Evolutionary conservation across 2,113 vertebrate species (phyloP), one percentile per base, ranked within the genome.

Genomic region (Scomber scombrus): DNA sequence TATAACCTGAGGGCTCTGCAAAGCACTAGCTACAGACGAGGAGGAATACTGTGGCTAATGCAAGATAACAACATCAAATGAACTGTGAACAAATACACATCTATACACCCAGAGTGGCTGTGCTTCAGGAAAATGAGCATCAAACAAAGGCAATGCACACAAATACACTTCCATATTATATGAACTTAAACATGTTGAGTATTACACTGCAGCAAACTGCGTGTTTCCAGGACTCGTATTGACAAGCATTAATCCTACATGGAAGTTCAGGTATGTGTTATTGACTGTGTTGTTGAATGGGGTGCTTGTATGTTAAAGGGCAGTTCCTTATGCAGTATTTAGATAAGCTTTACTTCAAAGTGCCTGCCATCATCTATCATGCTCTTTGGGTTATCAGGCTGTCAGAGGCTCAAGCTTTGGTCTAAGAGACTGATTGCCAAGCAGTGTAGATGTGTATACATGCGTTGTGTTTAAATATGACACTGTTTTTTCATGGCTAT

Each of bases 21-120:
- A 52, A 82, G 82, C 74, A 71, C 65, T 51, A 79, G 84, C 79
- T 82, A 63, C 85, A 90, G 86, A 91, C 52, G 61, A 88, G 75
- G 65, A 91, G 80, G 79, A 91, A 88, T 74, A 71, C 82, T 90
- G 84, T 91, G 89, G 85, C 90, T 90, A 92, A 93, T 92, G 88
- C 73, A 51, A 91, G 89, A 92, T 93, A 92, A 93, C 89, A 85
- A 85, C 93, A 91, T 93, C 89, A 93, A 93, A 93, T 91, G 87
- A 91, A 85, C 82, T 90, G 90, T 89, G 90, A 86, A 91, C 77
- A 84, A 85, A 83, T 68, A 75, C 85, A 88, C 78, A 83, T 86
- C 78, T 72, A 81, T 19, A 67, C 21, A 85, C 73, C 71, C 72
- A 54, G 7, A 83, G 68, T 51, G 19, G 52, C 71, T 85, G 56